Base-by-base conservation (phyloP, 2,797 vertebrate species). In the Cirrhinus mrigala region DNA sequence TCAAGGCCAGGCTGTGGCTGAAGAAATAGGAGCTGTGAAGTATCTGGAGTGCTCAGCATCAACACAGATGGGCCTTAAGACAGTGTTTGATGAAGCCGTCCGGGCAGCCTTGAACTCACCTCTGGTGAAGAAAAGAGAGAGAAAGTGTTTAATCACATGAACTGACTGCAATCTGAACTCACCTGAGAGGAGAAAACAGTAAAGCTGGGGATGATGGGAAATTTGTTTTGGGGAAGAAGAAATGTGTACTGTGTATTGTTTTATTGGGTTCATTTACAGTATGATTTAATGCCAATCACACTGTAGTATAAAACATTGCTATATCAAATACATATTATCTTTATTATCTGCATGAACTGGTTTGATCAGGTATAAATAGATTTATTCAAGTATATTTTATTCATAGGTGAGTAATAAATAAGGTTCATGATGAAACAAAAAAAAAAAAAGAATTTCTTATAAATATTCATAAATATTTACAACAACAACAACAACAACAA, bases 81-180 rank as follows among this genome's bases (percentile, higher is more conserved):
- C 8, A 0, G 73, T 75, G 27, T 75, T 75, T 10, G 16, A 54
- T 10, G 73, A 54, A 75, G 24, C 3, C 1, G 18, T 33, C 1
- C 16, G 4, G 10, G 48, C 73, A 0, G 48, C 9, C 29, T 16
- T 11, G 9, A 1, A 10, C 15, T 8, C n/a, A 1, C 20, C 37
- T 9, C 20, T 2, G 5, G 2, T 14, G 37, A n/a, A 75, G 50
- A 75, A 33, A 75, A 75, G 50, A 60, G 3, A 44, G 40, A 9
- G 7, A n/a, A 77, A 44, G 54, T 77, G 75, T 77, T 56, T 24
- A 60, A 40, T 77, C 10, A 2, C 29, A 50, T 75, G 29, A 75
- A 75, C 5, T 33, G 50, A 75, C 2, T 75, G 48, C 24, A 74
- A 52, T 74, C 48, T 74, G 37, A 40, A 7, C 37, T 40, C 37